Conservation (phyloP, 1,140 invertebrate genomes). For the Drosophila trapezifrons region DNA sequence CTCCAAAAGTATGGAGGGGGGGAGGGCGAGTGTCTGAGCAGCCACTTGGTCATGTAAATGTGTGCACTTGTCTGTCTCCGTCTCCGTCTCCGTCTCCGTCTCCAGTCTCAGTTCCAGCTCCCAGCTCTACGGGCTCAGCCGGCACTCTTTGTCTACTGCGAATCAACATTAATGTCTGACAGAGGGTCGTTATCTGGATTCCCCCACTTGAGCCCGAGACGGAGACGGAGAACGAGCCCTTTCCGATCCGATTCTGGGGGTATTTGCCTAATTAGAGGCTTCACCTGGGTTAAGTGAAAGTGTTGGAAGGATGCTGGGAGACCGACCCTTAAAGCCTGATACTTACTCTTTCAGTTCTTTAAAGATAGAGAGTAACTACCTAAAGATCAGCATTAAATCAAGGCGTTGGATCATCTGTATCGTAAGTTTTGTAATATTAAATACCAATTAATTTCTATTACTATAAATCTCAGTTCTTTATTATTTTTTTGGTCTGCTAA, state of each 20-base stretch:
- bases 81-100: constrained; percentile 35
- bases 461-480: too few species aligned
- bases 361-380: background rate
- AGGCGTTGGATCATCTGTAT: background rate
- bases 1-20: background rate
- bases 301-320: too few species aligned
- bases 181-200: constrained; percentile 69
- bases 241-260: constrained; percentile 18
- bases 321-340: too few species aligned
- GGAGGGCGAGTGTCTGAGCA: constrained; percentile 31
- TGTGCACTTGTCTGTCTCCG: constrained; percentile 58
- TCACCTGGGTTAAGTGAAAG: too few species aligned
- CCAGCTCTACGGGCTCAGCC: background rate
- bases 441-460: too few species aligned
- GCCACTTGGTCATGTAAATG: constrained; percentile 77
- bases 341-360: too few species aligned
- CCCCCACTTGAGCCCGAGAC: constrained; percentile 66
- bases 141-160: constrained; percentile 8
- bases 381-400: background rate
- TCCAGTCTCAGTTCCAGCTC: background rate
- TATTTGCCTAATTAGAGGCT: constrained; percentile 15
- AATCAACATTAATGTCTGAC: constrained; percentile 43
- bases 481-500: too few species aligned
- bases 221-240: constrained; percentile 1
- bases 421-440: too few species aligned